Percentiles rank a stretch among this genome's conserved stretches.
These are phyloP conservation scores for Neosalanx taihuensis DNA, from an alignment of 2,797 vertebrate species.

Conservation along the genomic window DNA sequence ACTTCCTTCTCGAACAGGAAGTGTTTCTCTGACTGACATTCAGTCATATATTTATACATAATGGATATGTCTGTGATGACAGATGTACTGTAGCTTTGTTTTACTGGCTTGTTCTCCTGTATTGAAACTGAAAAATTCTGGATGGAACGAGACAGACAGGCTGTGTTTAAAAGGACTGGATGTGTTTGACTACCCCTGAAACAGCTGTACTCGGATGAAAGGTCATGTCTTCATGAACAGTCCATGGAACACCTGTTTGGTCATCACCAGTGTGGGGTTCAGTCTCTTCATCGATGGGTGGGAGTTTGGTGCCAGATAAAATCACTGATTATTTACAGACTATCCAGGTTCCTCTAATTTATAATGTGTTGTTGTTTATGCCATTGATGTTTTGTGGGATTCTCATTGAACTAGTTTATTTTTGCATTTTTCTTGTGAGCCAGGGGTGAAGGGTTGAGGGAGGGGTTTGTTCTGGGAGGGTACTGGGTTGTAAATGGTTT, in stretches of 20 bases:
- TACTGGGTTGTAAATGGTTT: slow-evolving; percentile 50
- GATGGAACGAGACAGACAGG: slow-evolving; percentile 52
- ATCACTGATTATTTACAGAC: background rate
- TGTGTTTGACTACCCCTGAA: slow-evolving; percentile 27
- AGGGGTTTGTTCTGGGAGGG: slow-evolving; percentile 28
- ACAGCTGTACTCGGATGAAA: slow-evolving; percentile 17
- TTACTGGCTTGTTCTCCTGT: slow-evolving; percentile 60
- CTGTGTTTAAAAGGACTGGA: slow-evolving; percentile 48
- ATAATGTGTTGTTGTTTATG: slow-evolving; percentile 54
- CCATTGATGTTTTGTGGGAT: slow-evolving; percentile 53
- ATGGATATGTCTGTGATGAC: slow-evolving; percentile 74
- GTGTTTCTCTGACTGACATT: slow-evolving; percentile 74
- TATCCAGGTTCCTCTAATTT: slow-evolving; percentile 60
- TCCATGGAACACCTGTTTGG: background rate
- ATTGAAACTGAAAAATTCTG: slow-evolving; percentile 55
- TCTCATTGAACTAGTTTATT: slow-evolving; percentile 51
- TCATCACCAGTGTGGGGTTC: background rate
- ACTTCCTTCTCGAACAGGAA: slow-evolving; percentile 70
- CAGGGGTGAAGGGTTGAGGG: slow-evolving; percentile 5
- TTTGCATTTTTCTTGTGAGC: slow-evolving; percentile 52
- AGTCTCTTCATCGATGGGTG: background rate
- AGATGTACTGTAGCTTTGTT: slow-evolving; percentile 64
- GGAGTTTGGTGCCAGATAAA: background rate
- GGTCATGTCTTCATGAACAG: background rate
- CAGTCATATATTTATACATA: slow-evolving; percentile 76